Base-by-base conservation (phyloP, 2,888 invertebrate species). In the Dioctria linearis region DNA sequence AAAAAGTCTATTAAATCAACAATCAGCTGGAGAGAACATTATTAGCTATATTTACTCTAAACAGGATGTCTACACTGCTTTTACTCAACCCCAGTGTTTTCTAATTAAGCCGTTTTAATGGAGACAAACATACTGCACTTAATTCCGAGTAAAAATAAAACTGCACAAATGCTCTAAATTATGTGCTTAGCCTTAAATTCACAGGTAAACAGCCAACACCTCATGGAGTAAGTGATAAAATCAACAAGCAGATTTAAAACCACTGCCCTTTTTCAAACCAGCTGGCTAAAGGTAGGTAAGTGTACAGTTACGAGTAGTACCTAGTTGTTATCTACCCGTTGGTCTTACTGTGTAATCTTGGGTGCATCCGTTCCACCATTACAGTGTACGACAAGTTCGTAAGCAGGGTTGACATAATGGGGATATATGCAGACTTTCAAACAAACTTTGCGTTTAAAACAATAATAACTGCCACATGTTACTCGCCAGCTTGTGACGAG, bases 381-480 rank as follows among this genome's bases (percentile, higher is more conserved):
- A 40, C 76, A 25, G 57, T 25, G 25, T 40, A 59, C 67, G 67
- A 67, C 57, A 79, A 79, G 49, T 79, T 79, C 67, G 25, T 42
- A 40, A 79, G 61, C 79, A 65, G 51, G 63, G 79, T 63, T 51
- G 63, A 63, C 71, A 80, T 80, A 80, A 79, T 71, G 79, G 79
- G 67, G 46, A 69, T 79, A 79, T 71, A 79, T 63, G 69, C 71
- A 79, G 69, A 73, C 79, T 71, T 71, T 25, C 11, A 80, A 73
- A 75, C 63, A 80, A 73, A 54, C 42, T 80, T 80, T 80, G 73
- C 65, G 73, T 65, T 80, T 73, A 65, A 80, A 80, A 80, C 80
- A 80, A 80, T 73, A 80, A 80, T 80, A 80, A 80, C 80, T 80
- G 80, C 80, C 80, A 80, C 80, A 80, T 80, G 80, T 80, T 80